These are phyloP conservation scores for Argynnis bischoffii DNA, from an alignment of 2,888 invertebrate species.

Conservation along the genomic window DNA sequence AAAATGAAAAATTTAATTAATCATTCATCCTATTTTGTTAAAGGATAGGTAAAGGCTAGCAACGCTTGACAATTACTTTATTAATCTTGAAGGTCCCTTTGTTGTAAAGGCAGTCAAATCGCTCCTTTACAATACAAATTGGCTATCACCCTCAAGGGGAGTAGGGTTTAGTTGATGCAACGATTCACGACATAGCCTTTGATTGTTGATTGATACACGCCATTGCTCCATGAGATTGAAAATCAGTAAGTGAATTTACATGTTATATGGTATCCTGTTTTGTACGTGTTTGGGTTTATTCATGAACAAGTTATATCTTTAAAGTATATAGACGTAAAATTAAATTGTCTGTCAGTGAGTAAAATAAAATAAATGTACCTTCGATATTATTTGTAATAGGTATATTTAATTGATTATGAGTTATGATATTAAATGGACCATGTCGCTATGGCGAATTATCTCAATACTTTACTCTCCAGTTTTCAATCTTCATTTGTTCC, in stretches of 20 bases:
- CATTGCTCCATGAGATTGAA: slow-evolving; percentile 25
- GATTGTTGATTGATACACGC: slow-evolving; percentile 30
- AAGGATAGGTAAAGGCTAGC: not conserved
- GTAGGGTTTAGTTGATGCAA: slow-evolving; percentile 17
- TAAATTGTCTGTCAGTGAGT: not conserved
- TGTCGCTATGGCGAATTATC: too few relatives aligned
- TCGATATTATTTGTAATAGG: too few relatives aligned
- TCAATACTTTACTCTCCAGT: too few relatives aligned
- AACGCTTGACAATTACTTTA: slow-evolving; percentile 14
- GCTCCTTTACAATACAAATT: slow-evolving; percentile 38
- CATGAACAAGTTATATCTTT: not conserved
- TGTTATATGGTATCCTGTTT: slow-evolving; percentile 3
- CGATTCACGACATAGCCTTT: slow-evolving; percentile 24
- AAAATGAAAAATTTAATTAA: not conserved
- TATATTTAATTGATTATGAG: too few relatives aligned
- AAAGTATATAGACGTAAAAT: too few relatives aligned
- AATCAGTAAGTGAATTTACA: slow-evolving; percentile 28
- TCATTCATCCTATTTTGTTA: not conserved
- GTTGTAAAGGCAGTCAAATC: slow-evolving; percentile 22
- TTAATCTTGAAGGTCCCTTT: slow-evolving; percentile 20
- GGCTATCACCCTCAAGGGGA: slow-evolving; percentile 31
- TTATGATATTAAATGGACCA: too few relatives aligned
- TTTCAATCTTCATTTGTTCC: too few relatives aligned
- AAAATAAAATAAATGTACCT: not conserved
- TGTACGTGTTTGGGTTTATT: not conserved